Evolutionary conservation across 2,113 vertebrate genomes (phyloP).

Genomic region (Alectura lathami): DNA sequence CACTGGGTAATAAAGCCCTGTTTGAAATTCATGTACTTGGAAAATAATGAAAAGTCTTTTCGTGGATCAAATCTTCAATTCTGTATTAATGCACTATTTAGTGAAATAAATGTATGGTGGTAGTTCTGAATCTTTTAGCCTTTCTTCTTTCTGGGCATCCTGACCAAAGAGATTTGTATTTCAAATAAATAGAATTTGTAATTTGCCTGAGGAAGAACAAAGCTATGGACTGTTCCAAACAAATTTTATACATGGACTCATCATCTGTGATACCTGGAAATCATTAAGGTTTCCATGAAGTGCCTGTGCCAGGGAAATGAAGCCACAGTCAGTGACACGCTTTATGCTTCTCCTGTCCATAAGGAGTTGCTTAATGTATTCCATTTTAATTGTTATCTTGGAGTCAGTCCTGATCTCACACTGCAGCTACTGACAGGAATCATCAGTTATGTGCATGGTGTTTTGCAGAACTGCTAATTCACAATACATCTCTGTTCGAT

Average conservation of each 20-base stretch:
- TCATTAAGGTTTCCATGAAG: conserved; percentile 6
- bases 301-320: conserved; percentile 15
- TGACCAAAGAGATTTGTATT: background rate
- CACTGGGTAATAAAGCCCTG: background rate
- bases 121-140: background rate
- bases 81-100: background rate
- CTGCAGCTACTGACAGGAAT: conserved; percentile 59
- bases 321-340: conserved; percentile 57
- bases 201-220: background rate
- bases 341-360: conserved; percentile 50
- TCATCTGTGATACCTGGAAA: background rate
- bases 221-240: background rate
- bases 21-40: background rate
- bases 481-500: conserved; percentile 20
- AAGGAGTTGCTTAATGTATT: conserved; percentile 68
- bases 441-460: conserved; percentile 59
- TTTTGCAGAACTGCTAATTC: conserved; percentile 72
- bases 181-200: background rate
- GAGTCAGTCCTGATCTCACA: conserved; percentile 54
- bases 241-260: background rate
- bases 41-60: background rate
- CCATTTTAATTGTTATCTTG: conserved; percentile 68
- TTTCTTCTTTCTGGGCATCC: background rate
- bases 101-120: background rate
- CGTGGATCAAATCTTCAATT: background rate